Base-by-base conservation (phyloP, 2,888 invertebrate species). In the Cephus sareptanus region DNA sequence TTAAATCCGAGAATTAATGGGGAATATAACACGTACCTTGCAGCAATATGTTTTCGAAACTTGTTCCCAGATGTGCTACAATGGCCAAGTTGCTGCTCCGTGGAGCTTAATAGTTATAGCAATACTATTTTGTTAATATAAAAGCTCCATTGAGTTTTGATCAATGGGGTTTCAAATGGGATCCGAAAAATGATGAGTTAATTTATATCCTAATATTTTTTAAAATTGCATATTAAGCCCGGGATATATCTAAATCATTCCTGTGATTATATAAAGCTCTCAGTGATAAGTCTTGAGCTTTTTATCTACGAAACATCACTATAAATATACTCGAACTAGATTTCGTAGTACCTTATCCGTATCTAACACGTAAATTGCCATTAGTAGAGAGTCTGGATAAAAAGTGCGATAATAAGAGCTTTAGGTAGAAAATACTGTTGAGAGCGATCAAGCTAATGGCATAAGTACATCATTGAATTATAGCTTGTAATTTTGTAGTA, bases 401-500 rank as follows among this genome's bases (percentile, higher is more conserved):
- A 56, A 56, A 56, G 56, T 23, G 23, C 6, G 56, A 15, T 56
- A 56, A 56, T 9, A 56, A 56, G 23, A 56, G 56, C 56, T 56
- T 56, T 56, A 56, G 23, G 56, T 56, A 31, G 33, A 71, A 71
- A 33, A 71, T 31, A 71, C 71, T 71, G 15, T 31, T 33, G 31
- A 33, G 11, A 31, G 71, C 69, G 77, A 75, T 75, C 33, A 77
- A 70, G 37, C 34, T 75, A 77, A 77, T 77, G 56, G 71, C 69
- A 33, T 31, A 56, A 71, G 37, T 77, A 34, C 33, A 77, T 77
- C 77, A 75, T 75, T 70, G 70, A 75, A 77, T 77, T 77, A 71
- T 3, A 30, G 40, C 9, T n/a, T 33, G 56, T 23, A 75, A 56
- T 9, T 37, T 75, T 56, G 33, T 34, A 71, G 13, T 56, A 23